A percentile compares a stretch with the other conserved stretches of the same genome.
Evolutionary conservation across 1,140 invertebrate genomes (phyloP).

Genomic region (Diprion similis): DNA sequence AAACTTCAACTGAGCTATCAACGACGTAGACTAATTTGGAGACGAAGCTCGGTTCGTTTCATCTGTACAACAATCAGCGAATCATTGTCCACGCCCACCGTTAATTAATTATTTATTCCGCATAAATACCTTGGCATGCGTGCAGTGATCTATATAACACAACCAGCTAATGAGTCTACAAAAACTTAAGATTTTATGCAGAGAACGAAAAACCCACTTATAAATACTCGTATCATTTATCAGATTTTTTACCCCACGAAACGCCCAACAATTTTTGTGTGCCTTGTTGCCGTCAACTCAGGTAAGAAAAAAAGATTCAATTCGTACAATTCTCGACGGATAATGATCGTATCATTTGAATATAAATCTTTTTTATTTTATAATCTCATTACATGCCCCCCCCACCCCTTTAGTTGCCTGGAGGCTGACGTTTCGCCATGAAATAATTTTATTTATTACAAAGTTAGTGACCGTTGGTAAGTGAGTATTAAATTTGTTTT

Average conservation of each 20-base stretch:
- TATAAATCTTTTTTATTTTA: no score
- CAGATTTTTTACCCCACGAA: not conserved
- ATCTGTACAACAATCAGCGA: not conserved
- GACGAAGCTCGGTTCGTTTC: not conserved
- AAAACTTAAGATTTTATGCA: not conserved
- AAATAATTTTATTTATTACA: not conserved
- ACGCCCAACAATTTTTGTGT: not conserved
- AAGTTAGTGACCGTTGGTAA: not conserved
- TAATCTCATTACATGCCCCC: no score
- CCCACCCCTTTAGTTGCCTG: no score
- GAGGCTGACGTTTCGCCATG: not conserved
- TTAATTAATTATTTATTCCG: conserved; percentile 1
- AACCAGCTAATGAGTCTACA: not conserved
- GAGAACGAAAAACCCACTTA: not conserved
- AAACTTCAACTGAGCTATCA: not conserved
- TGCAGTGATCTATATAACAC: not conserved
- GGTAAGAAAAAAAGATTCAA: no score
- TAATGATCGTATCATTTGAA: no score
- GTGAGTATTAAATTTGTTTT: not conserved
- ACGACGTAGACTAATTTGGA: not conserved
- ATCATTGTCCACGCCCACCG: not conserved
- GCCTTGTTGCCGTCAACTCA: no score
- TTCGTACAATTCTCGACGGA: no score
- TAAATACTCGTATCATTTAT: not conserved
- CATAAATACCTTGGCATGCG: not conserved